Evolutionary conservation across 2,888 invertebrate species (phyloP).

Genomic region (Theretra japonica): DNA sequence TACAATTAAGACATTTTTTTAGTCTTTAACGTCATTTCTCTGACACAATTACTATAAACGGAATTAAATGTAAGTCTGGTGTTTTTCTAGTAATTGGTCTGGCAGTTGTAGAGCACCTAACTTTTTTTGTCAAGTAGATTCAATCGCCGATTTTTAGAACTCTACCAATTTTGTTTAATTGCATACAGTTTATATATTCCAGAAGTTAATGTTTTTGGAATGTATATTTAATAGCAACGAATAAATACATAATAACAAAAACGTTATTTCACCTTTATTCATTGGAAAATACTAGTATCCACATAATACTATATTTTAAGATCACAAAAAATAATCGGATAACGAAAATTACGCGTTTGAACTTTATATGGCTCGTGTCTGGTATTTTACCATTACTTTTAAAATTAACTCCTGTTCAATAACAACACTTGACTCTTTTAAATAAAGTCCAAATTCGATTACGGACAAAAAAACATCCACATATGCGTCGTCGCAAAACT

Average conservation of each 20-base stretch:
- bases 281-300: neutral
- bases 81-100: too few species aligned
- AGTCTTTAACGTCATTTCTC: neutral
- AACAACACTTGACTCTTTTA: neutral
- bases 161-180: too few species aligned
- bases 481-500: constrained; percentile 43
- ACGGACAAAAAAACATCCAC: neutral
- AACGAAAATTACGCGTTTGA: constrained; percentile 28
- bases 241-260: neutral
- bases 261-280: neutral
- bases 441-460: constrained; percentile 15
- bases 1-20: neutral
- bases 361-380: constrained; percentile 24
- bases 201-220: too few species aligned
- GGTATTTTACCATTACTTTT: constrained; percentile 30
- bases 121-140: too few species aligned
- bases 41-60: neutral
- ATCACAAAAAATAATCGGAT: neutral
- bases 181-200: too few species aligned
- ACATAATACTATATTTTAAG: neutral
- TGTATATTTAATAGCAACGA: neutral
- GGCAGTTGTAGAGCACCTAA: too few species aligned
- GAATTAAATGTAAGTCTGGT: too few species aligned
- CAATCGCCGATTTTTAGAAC: too few species aligned
- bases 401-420: neutral